A percentile compares a stretch with the other conserved stretches of the same genome.
Evolutionary conservation across 2,888 invertebrate genomes (phyloP).

Genomic region (Dichetophora obliterata): DNA sequence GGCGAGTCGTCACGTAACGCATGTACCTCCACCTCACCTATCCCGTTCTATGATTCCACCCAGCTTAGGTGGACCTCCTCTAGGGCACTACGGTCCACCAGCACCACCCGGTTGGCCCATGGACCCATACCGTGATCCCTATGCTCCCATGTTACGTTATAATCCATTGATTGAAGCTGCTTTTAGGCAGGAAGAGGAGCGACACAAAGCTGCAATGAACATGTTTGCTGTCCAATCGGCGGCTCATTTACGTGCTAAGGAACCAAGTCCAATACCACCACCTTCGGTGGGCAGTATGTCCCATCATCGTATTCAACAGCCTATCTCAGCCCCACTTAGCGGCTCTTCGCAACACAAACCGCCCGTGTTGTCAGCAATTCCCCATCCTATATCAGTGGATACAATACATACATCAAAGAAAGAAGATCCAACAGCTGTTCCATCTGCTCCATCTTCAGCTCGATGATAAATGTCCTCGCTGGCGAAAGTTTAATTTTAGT

Average conservation of each 20-base stretch:
- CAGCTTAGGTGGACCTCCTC: constrained; percentile 69
- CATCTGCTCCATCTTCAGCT: constrained; percentile 56
- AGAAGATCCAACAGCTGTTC: constrained; percentile 55
- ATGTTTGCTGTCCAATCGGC: constrained; percentile 77
- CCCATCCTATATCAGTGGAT: constrained; percentile 62
- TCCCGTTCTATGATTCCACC: constrained; percentile 72
- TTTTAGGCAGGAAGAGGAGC: constrained; percentile 82
- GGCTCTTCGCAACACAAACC: constrained; percentile 47
- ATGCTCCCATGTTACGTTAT: constrained; percentile 78
- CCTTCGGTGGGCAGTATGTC: constrained; percentile 61
- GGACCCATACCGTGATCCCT: constrained; percentile 79
- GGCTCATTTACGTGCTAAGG: constrained; percentile 68
- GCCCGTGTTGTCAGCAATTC: constrained; percentile 50
- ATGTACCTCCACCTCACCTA: constrained; percentile 71
- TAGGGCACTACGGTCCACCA: constrained; percentile 75
- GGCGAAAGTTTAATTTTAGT: constrained; percentile 40
- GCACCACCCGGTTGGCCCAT: constrained; percentile 72
- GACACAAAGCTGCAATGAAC: constrained; percentile 82
- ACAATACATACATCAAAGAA: constrained; percentile 51
- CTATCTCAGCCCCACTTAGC: constrained; percentile 24
- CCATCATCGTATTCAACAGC: constrained; percentile 65
- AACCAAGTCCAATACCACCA: constrained; percentile 69
- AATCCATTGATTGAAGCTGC: constrained; percentile 85
- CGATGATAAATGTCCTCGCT: constrained; percentile 59
- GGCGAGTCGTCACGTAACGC: constrained; percentile 71